Base-by-base conservation (phyloP, 2,888 invertebrate genomes). In the Mystacides longicornis region DNA sequence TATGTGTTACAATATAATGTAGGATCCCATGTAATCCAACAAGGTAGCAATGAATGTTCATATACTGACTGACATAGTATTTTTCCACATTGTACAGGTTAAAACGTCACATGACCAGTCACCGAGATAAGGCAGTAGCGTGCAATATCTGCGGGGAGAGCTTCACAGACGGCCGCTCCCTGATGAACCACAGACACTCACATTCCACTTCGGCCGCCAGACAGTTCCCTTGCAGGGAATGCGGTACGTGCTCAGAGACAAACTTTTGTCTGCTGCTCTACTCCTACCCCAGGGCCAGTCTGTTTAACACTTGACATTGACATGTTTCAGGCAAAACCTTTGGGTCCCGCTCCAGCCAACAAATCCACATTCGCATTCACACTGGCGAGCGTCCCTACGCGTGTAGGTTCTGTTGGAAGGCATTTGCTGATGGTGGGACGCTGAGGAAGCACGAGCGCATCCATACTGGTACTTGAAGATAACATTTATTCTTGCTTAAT, bases 361-460 rank as follows among this genome's bases (percentile, higher is more conserved):
- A 91, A 72, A 91, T 91, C 63, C 91, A 91, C 70, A 82, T 90
- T 50, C 81, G 91, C 47, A 90, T 91, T 62, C 91, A 91, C 67
- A 91, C 91, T 0, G 89, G 86, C 2, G 91, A 91, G 68, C 76
- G 89, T 37, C 91, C 90, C 0, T 91, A 91, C 65, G 89, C 87
- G 0, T 91, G 91, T 67, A 80, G 87, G 9, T 91, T 86, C 70
- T 91, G 91, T 67, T 89, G 89, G 89, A 91, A 91, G 67, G 90
- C 90, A 0, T 91, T 91, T 68, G 91, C 91, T 0, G 91, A 91
- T 68, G 91, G 91, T 37, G 91, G 91, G 21, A 91, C 91, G 1
- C 69, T 91, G 46, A 74, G 91, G 27, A 91, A 91, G 67, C 91
- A 91, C 67, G 91, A 91, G 66, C 77, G 91, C 9, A 91, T 91